phyloP scores from a whole-genome alignment of 2,888 invertebrate genomes.

The Ypsolopha scabrella region DNA sequence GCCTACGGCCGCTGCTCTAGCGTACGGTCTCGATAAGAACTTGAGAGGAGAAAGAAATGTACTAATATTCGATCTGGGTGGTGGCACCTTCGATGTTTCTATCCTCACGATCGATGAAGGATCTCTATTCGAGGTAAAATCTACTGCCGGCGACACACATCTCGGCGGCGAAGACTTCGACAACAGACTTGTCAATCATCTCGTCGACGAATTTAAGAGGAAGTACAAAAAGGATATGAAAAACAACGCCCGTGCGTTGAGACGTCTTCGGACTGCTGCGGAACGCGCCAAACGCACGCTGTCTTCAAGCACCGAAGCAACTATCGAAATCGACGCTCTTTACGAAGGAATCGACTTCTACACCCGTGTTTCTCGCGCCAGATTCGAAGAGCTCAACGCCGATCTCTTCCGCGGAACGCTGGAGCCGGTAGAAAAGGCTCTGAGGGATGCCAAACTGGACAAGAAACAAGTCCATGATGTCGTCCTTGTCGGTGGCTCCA shows the following conservation, averaged over 20 bases:
- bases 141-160: conserved; percentile 89
- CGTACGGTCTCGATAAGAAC: conserved; percentile 79
- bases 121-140: conserved; percentile 76
- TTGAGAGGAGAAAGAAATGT: conserved; percentile 74
- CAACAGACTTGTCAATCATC: conserved; percentile 74
- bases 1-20: conserved; percentile 81
- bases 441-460: conserved; percentile 83
- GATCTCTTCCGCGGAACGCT: conserved; percentile 80
- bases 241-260: conserved; percentile 74
- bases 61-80: conserved; percentile 15
- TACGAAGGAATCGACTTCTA: conserved; percentile 78
- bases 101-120: conserved; percentile 74
- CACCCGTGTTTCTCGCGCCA: conserved; percentile 77
- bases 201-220: conserved; percentile 78
- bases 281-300: conserved; percentile 83
- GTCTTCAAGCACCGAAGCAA: conserved; percentile 81
- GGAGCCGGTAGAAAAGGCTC: conserved; percentile 82
- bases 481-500: conserved; percentile 85
- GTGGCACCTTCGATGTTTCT: conserved; percentile 84
- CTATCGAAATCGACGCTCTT: conserved; percentile 80
- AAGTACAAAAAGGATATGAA: conserved; percentile 78
- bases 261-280: conserved; percentile 80
- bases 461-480: conserved; percentile 82
- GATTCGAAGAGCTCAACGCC: conserved; percentile 81
- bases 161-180: conserved; percentile 81